Base-by-base conservation (phyloP, 2,888 invertebrate species). In the Tetragnatha montana region DNA sequence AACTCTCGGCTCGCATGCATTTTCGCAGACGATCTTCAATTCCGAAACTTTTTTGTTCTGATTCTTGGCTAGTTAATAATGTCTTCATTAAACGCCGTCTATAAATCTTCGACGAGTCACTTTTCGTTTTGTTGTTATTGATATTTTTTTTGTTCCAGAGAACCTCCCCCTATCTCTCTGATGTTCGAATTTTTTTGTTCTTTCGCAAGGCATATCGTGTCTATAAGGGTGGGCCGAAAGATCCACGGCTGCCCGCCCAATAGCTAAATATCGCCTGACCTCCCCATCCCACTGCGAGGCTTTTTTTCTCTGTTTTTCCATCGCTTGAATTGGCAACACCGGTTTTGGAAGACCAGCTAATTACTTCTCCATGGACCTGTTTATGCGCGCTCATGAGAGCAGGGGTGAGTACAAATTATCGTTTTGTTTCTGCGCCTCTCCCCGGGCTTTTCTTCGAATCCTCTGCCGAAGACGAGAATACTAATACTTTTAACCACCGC, bases 11-110 rank as follows among this genome's bases (percentile, higher is more conserved):
- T 60, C 8, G 12, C 60, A 60, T 60, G 17, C 17, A 60, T 35
- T 35, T 60, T 12, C 60, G 60, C 60, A 60, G 60, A 60, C 60
- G 60, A 60, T 60, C 12, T 17, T 60, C 17, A 60, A 60, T 60
- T 60, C 60, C 60, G 51, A 21, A 22, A 60, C 21, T 88, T 78
- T 82, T 81, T 79, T 81, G 22, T 78, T 68, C 35, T 50, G 19
- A 22, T 74, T 81, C 85, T 89, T 81, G 89, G 81, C 78, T 75
- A 71, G 81, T 78, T 89, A 89, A 89, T 89, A 89, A 89, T 89
- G 89, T 89, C 89, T 89, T 89, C 89, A 89, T 89, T 89, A 89
- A 89, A 81, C 76, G 19, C n/a, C 74, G 76, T 85, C 89, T 80
- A 89, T 89, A 86, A 89, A 89, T 89, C 89, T 78, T 89, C 82